Evolutionary conservation across 2,888 invertebrate species (phyloP), one percentile per base, ranked within the genome.

Genomic region (Pyrgus malvae): DNA sequence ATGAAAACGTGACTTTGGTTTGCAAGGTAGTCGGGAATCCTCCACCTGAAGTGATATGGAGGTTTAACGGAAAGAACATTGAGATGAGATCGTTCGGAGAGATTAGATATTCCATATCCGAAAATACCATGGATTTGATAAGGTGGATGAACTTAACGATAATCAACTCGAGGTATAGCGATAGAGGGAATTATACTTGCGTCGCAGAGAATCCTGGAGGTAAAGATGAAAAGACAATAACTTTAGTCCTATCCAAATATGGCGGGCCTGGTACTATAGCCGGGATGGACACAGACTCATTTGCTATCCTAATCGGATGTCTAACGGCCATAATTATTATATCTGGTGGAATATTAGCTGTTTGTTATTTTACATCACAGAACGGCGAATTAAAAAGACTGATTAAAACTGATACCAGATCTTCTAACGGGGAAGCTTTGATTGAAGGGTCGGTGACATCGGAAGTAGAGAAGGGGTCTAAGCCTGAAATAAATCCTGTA

Each of bases 201-300:
- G 91, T 95, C 0, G 97, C 97, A 0, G 94, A 94, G 68, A 97
- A 96, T 76, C 93, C 94, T 0, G 97, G 96, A 0, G 97, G 97
- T 0, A 91, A 92, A 4, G 94, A 94, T 51, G 95, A 96, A 72
- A 93, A 93, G 49, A 96, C 95, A 65, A 87, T 97, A 42, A 93
- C 93, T 3, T 77, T 97, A 31, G 78, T 92, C 3, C 66, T 91
- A n/a, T 82, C 86, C 9, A 88, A 78, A 66, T 89, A 90, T 71
- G 88, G 90, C 49, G 90, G 88, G 6, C 60, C 72, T 3, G 84
- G 86, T 2, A 80, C 76, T 0, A 84, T 89, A 65, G 87, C 88
- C 48, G 86, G 90, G 0, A 78, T 86, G 70, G 83, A 88, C 55
- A 90, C 90, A 2, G 91, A 92, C 56, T 77, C 92, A 3, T 83